Evolutionary conservation across 1,140 invertebrate genomes (phyloP), one percentile per base, ranked within the genome.

Genomic region (Mercenaria mercenaria): DNA sequence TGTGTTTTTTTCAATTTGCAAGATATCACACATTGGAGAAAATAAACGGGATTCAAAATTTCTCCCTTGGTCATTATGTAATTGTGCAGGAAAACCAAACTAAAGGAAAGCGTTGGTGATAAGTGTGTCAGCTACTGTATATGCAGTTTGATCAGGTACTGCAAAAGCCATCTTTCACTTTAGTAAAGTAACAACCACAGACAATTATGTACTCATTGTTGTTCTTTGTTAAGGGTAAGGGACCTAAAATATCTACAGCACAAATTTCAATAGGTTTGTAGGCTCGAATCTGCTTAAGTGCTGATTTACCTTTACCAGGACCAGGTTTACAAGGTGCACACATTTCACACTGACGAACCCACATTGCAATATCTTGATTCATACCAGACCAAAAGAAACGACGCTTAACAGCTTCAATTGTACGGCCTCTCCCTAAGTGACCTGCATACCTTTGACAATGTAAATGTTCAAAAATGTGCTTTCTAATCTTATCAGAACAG

Each of bases 201-300:
- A 93, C 92, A 37, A 94, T 88, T 26, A 94, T 92, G 77, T 92
- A 94, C 82, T 92, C 87, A 91, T 94, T 94, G 18, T 90, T 91
- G 56, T 90, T 77, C 20, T 89, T 61, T 8, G 72, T 87, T 34
- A 50, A 29, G 23, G 80, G 81, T n/a, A 89, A 39, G 20, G 91
- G 87, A 32, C 89, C 91, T n/a, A 91, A 13, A 37, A 91, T 88
- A 84, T 92, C 91, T 43, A 91, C 26, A 0, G 81, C 81, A 34
- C 88, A 84, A 2, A 87, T 56, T 37, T 92, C 81, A 20, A 91
- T 41, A 4, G 81, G 64, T 23, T 20, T 29, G 50, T 69, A n/a
- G 2, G 82, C 50, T 34, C 13, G 41, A 23, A 39, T 50, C 29
- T 79, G 86, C 61, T 83, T 74, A 18, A 92, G 47, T 1, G 56